Base-by-base conservation (phyloP, 2,113 vertebrate genomes). In the Prietella phreatophila region DNA sequence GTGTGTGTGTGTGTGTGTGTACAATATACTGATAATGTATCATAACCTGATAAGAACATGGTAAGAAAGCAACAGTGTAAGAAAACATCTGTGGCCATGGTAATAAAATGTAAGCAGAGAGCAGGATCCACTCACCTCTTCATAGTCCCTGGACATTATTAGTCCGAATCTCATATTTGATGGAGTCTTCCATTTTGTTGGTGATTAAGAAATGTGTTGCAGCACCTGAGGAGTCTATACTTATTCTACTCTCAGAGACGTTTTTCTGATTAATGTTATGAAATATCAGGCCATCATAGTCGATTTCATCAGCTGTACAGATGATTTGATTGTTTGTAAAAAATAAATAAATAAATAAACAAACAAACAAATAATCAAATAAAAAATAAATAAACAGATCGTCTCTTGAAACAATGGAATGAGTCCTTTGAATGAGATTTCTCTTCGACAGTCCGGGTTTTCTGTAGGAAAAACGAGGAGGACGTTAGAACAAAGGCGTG, bases 131-230 rank as follows among this genome's bases (percentile, higher is more conserved):
- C 93, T 78, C 92, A 96, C 95, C 95, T 96, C 95, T 95, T 96
- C 95, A 96, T 95, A 94, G 93, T 93, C 94, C 92, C 93, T 95
- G 95, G 95, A 92, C 95, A 96, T 96, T 94, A 91, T 96, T 94
- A 92, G 92, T 94, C 90, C 93, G 89, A 95, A 93, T 87, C 82
- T 92, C 67, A 93, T 85, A 87, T 87, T 60, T 91, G 91, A 90
- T 87, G 85, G 91, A 67, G 79, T 85, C 89, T 92, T 95, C 94
- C 95, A 96, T 95, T 90, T 95, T 95, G 93, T 92, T 86, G 83
- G 79, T 80, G 91, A 94, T 94, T 90, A 94, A 91, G 90, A 89
- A 91, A 90, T 86, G 87, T 92, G 88, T 89, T 90, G 91, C 88
- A 84, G 89, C 87, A 87, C 76, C 89, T 91, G 91, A 91, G 84